Evolutionary conservation across 2,113 vertebrate species (phyloP).

Genomic region (Gobiocypris rarus): DNA sequence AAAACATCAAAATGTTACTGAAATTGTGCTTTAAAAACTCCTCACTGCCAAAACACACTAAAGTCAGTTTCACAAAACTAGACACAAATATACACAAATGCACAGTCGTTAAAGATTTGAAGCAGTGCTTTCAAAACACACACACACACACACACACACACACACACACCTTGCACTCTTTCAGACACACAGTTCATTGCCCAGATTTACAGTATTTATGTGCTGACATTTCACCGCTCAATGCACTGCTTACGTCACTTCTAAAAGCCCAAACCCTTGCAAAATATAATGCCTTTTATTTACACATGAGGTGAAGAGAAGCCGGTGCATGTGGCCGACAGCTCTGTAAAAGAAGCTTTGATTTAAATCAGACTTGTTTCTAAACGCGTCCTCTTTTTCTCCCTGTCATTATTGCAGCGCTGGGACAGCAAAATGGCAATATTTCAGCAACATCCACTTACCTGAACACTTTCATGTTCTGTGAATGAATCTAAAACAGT

Average conservation of each 20-base stretch:
- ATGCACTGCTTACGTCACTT: constrained; percentile 53
- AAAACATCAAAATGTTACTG: neutral
- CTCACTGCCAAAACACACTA: neutral
- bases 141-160: constrained; percentile 20
- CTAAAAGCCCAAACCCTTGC: constrained; percentile 46
- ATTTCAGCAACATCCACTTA: constrained; percentile 12
- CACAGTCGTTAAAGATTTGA: neutral
- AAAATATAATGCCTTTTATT: constrained; percentile 59
- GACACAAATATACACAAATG: neutral
- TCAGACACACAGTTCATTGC: constrained; percentile 44
- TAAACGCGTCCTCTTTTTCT: neutral
- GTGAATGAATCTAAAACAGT: neutral
- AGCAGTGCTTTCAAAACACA: constrained; percentile 5
- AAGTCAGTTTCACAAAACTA: neutral
- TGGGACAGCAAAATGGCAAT: neutral
- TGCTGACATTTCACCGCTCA: constrained; percentile 69
- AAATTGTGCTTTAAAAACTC: neutral
- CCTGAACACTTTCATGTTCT: neutral
- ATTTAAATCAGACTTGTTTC: constrained; percentile 34
- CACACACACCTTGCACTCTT: constrained; percentile 8
- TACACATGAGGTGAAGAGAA: constrained; percentile 55
- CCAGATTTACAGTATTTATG: constrained; percentile 53
- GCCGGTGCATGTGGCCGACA: constrained; percentile 33
- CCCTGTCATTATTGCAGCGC: neutral
- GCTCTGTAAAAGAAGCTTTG: constrained; percentile 33